phyloP scores from a whole-genome alignment of 2,797 vertebrate species.

The Falco novaeseelandiae region DNA sequence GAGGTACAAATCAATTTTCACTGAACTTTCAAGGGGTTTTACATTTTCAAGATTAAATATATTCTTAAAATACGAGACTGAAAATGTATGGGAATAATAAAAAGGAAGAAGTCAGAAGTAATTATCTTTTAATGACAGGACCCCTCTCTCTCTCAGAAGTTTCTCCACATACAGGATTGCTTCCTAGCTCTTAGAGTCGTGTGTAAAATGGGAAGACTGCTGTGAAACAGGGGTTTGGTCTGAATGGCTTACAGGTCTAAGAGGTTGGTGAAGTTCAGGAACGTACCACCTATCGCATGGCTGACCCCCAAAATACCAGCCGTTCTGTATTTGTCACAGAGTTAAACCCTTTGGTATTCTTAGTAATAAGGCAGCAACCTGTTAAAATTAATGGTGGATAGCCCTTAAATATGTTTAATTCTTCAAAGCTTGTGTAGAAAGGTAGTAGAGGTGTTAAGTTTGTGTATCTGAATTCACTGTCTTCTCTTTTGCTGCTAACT shows the following conservation, averaged over 20 bases:
- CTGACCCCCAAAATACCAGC: neutral
- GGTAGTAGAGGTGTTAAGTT: neutral
- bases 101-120: neutral
- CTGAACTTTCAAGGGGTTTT: neutral
- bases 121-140: neutral
- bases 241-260: neutral
- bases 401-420: neutral
- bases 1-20: neutral
- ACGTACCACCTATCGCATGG: neutral
- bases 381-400: neutral
- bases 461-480: neutral
- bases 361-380: neutral
- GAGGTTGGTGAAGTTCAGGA: neutral
- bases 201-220: neutral
- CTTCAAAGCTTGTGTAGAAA: neutral
- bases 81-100: neutral
- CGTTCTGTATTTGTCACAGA: neutral
- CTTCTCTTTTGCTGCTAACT: neutral
- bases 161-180: neutral
- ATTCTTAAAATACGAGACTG: neutral
- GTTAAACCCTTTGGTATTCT: neutral
- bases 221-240: neutral
- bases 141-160: neutral
- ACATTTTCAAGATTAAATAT: neutral
- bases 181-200: neutral